Percentiles rank a stretch among this genome's conserved stretches.
Conservation (phyloP, 2,113 vertebrate genomes). For the Rhinolophus sinicus region DNA sequence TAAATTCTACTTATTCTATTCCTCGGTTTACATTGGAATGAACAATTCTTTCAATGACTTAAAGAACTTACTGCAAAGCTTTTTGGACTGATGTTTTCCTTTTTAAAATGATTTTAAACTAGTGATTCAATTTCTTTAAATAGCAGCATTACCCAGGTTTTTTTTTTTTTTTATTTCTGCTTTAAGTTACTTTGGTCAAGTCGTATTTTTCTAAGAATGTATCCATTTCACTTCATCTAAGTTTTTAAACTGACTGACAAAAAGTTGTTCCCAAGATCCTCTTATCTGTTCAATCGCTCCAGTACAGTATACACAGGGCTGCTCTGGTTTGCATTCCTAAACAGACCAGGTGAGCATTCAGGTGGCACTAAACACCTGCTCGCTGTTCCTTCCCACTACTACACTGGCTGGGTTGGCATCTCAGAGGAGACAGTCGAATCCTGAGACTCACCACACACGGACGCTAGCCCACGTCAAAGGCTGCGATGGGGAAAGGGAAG, state of each 20-base stretch:
- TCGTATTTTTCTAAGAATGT: slow-evolving; percentile 7
- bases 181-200: not conserved
- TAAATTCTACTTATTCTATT: not conserved
- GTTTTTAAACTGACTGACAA: not conserved
- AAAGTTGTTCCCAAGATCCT: not conserved
- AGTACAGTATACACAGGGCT: no score
- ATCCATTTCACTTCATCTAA: not conserved
- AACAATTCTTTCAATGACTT: not conserved
- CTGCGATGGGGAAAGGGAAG: no score
- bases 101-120: not conserved
- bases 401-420: not conserved
- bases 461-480: not conserved
- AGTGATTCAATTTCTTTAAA: not conserved
- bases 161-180: not conserved
- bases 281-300: not conserved
- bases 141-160: not conserved
- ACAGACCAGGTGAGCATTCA: not conserved
- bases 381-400: not conserved
- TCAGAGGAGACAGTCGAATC: not conserved
- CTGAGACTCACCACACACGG: accelerated
- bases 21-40: not conserved
- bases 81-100: not conserved
- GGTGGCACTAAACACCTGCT: not conserved
- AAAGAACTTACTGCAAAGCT: not conserved
- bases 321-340: not conserved